Evolutionary conservation across 2,113 vertebrate species (phyloP).

Genomic region (Octodon degus): DNA sequence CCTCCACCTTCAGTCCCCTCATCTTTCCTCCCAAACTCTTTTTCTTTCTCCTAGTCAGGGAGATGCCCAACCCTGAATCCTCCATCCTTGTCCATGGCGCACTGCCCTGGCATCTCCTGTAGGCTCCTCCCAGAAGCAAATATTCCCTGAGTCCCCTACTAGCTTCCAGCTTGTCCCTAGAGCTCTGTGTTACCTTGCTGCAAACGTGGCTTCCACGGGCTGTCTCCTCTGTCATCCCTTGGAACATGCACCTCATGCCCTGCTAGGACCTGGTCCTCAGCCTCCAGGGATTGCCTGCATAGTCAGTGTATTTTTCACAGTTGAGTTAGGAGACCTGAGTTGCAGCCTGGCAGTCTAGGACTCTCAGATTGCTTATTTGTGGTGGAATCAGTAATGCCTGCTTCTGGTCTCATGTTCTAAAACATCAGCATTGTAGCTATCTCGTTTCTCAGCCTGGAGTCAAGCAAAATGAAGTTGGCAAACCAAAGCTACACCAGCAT

Average conservation of each 20-base stretch:
- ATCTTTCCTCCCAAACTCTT: neutral
- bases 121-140: neutral
- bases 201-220: accelerated
- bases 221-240: accelerated
- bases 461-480: neutral
- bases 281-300: accelerated
- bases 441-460: no score
- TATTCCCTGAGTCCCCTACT: neutral
- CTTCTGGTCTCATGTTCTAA: neutral
- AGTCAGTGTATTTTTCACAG: accelerated
- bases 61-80: neutral
- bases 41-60: neutral
- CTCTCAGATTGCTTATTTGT: neutral
- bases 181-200: neutral
- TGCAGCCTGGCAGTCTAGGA: neutral
- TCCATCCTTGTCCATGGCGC: accelerated
- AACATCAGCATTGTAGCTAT: neutral
- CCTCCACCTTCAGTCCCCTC: neutral
- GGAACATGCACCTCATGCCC: accelerated
- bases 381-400: neutral
- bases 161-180: neutral
- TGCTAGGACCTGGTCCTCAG: neutral
- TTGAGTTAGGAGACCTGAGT: neutral
- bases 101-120: accelerated
- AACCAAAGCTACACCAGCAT: neutral